Base-by-base conservation (phyloP, 2,113 vertebrate species). In the Phalacrocorax brasilianus region DNA sequence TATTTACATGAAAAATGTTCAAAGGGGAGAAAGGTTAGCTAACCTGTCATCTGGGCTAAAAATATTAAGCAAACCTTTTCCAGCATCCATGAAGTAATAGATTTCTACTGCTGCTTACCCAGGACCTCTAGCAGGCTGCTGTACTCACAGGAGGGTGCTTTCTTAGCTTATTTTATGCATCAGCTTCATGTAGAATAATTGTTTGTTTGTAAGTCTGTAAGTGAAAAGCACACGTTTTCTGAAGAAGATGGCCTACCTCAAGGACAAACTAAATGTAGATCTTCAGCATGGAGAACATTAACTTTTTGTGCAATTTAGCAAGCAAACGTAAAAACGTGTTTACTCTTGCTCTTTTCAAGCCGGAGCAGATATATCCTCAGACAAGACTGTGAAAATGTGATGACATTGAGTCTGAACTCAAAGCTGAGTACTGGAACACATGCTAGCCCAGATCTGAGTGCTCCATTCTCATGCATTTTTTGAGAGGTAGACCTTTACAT, bases 31-130 rank as follows among this genome's bases (percentile, higher is more conserved):
- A 38, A 90, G 71, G 82, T 91, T 91, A 91, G 23, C 45, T 89
- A 92, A 96, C 68, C 62, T 89, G 58, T 79, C 79, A 80, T 23
- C 53, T 26, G 45, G 74, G 75, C 33, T 96, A 76, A 93, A 88
- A 91, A 82, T 71, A 85, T 45, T 72, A 79, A 75, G 49, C 9
- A 82, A 66, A 85, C 72, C 5, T 70, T 88, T 91, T 83, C 78
- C n/a, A 83, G 14, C 8, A 59, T 95, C 32, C 38, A 66, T 40
- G 50, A 95, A 91, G 49, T 21, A 81, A 93, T 42, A 74, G 68
- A 84, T 85, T 49, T 83, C 78, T 85, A 83, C 52, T 53, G 42
- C 58, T 85, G 49, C 74, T 85, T 91, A 89, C 22, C 75, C 14
- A 22, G 58, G 44, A 59, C 61, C 80, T 78, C 45, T 44, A 87